Conservation (phyloP, 2,113 vertebrate genomes). For the Thymallus thymallus region DNA sequence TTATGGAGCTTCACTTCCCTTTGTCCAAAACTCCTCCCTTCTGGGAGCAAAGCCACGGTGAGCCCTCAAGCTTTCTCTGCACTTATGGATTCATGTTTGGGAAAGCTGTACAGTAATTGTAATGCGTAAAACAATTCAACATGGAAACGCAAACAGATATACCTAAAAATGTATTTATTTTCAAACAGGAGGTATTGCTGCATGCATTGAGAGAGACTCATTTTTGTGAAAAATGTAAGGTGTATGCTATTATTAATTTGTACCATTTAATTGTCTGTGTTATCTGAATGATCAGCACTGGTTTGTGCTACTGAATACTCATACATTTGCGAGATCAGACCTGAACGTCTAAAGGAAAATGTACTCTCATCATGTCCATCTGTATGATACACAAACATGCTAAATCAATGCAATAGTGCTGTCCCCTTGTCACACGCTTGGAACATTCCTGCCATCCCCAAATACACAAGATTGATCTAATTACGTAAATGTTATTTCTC, state of each 20-base stretch:
- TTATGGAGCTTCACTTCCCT: constrained; percentile 15
- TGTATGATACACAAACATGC: too few species aligned
- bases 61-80: constrained; percentile 6
- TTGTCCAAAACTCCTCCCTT: constrained; percentile 19
- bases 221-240: too few species aligned
- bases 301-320: not conserved
- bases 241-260: too few species aligned
- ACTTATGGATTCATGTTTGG: constrained; percentile 5
- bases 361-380: too few species aligned
- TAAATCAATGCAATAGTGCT: too few species aligned
- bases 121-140: not conserved
- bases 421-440: too few species aligned
- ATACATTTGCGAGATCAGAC: too few species aligned
- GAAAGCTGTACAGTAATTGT: not conserved
- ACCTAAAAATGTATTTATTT: constrained; percentile 40
- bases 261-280: not conserved
- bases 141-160: constrained; percentile 5
- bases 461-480: too few species aligned
- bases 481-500: too few species aligned
- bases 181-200: constrained; percentile 19
- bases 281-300: not conserved
- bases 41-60: not conserved
- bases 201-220: too few species aligned
- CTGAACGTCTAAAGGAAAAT: too few species aligned
- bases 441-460: too few species aligned